A percentile compares a stretch with the other conserved stretches of the same genome.
Evolutionary conservation across 2,113 vertebrate genomes (phyloP).

Genomic region (Glaucidium brasilianum): DNA sequence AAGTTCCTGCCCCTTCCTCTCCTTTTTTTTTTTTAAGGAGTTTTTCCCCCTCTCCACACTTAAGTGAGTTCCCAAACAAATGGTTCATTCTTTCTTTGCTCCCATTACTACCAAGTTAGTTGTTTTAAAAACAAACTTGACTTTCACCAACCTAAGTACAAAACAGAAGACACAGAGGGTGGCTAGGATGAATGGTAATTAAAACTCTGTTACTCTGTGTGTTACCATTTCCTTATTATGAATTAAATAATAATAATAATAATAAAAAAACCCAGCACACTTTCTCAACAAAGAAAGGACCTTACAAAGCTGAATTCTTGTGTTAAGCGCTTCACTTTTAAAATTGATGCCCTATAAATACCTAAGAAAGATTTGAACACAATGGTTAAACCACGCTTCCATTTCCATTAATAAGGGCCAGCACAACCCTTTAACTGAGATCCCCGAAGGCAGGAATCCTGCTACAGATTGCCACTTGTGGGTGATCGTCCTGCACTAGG

Average conservation of each 20-base stretch:
- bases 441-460: not conserved
- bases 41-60: not conserved
- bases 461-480: not conserved
- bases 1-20: conserved; percentile 33
- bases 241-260: not conserved
- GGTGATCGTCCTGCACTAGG: not conserved
- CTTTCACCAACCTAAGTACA: not conserved
- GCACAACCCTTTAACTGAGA: not conserved
- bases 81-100: conserved; percentile 25
- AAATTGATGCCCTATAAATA: not conserved
- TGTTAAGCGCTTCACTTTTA: not conserved
- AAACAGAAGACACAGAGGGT: conserved; percentile 11
- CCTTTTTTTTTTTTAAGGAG: not conserved
- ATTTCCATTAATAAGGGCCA: not conserved
- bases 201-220: not conserved
- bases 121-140: conserved; percentile 42
- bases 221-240: not conserved
- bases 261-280: not conserved
- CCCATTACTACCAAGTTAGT: not conserved
- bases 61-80: conserved; percentile 35
- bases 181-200: not conserved
- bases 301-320: not conserved
- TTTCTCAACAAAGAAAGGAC: not conserved
- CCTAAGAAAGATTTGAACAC: not conserved
- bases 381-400: not conserved